Base-by-base conservation (phyloP, 2,888 invertebrate species). In the Monopis laevigella region DNA sequence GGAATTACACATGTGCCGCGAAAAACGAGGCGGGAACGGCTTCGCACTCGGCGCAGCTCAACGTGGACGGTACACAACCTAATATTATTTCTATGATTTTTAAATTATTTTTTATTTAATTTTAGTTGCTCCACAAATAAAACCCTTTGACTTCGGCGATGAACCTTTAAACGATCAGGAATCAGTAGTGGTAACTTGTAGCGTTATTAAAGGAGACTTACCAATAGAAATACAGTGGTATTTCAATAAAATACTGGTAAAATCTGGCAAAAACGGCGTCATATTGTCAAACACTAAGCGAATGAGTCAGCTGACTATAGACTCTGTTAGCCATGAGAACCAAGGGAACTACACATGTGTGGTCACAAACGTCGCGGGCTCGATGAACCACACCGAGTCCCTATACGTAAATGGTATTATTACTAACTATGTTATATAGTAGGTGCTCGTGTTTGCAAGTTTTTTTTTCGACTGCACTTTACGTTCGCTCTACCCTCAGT, bases 221-320 rank as follows among this genome's bases (percentile, higher is more conserved):
- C 93, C 93, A 7, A 75, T 93, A 44, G 84, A 84, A 50, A 88
- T 93, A 45, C 82, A 82, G 38, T 93, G 92, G 92, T 85, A 77
- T 48, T 83, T 86, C 54, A 81, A 84, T 49, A 73, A 66, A 41
- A 60, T 61, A 45, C 49, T 58, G 13, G 54, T 82, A 16, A 59
- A 54, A 48, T 80, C 73, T 51, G 82, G 80, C 47, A 71, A 70
- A 45, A 85, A 84, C 41, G 73, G 87, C 34, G 68, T 82, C 8
- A 67, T 82, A 30, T 67, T 82, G 17, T 77, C 80, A 32, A 83
- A 78, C 27, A 83, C 82, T 45, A 84, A 83, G 53, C 77, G 85
- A 48, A 80, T 84, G 26, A 87, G 85, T 53, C 81, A 86, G 28
- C 68, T 88, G n/a, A 83, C 83, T 42, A 87, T 87, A 45, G 86